phyloP scores from a whole-genome alignment of 1,140 invertebrate species.

The Lerema accius region DNA sequence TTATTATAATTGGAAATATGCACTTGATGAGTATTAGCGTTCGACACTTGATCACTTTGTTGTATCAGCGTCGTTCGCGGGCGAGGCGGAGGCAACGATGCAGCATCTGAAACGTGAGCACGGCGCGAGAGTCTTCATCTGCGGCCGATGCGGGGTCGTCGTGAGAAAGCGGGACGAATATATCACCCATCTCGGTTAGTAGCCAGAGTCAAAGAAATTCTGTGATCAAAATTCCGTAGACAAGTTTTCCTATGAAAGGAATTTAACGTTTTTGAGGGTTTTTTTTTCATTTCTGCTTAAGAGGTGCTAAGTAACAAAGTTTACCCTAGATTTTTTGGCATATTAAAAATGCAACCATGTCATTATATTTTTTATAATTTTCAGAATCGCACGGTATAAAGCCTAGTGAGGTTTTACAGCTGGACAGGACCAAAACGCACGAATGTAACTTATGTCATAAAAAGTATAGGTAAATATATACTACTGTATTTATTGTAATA shows the following conservation, averaged over 20 bases:
- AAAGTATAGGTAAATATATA: slow-evolving; percentile 44
- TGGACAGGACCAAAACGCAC: slow-evolving; percentile 84
- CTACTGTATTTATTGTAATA: neutral
- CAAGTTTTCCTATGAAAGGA: no score
- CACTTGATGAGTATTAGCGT: no score
- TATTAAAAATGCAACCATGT: no score
- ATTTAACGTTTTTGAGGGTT: no score
- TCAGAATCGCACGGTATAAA: slow-evolving; percentile 85
- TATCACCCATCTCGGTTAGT: slow-evolving; percentile 83
- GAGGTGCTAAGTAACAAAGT: no score
- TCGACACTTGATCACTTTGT: no score
- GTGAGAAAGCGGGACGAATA: slow-evolving; percentile 86
- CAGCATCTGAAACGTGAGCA: slow-evolving; percentile 85
- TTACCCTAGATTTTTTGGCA: no score
- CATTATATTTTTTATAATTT: slow-evolving; percentile 29
- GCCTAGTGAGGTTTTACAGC: slow-evolving; percentile 57
- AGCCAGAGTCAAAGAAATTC: no score
- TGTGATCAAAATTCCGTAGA: no score
- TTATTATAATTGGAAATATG: neutral
- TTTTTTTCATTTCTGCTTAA: no score
- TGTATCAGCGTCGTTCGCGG: slow-evolving; percentile 36
- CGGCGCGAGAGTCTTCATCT: slow-evolving; percentile 86
- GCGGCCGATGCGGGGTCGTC: slow-evolving; percentile 87
- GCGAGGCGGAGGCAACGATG: slow-evolving; percentile 84
- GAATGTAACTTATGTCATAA: slow-evolving; percentile 86